Base-by-base conservation (phyloP, 2,113 vertebrate species). In the Myrmophylax atrothorax region DNA sequence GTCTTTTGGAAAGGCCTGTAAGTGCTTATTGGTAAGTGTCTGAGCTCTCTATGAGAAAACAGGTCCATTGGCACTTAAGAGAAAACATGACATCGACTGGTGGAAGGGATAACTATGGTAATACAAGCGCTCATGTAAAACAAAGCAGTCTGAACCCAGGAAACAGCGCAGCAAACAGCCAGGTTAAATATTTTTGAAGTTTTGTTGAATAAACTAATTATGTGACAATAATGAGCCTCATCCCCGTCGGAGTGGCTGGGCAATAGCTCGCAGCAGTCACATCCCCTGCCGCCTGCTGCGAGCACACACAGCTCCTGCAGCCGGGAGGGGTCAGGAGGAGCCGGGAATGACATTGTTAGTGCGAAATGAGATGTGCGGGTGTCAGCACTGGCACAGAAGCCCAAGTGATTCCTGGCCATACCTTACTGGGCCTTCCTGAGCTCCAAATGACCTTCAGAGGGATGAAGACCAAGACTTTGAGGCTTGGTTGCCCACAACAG, bases 141-240 rank as follows among this genome's bases (percentile, higher is more conserved):
- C 89, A 91, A 93, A 82, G 95, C 84, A 88, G 68, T 84, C 84
- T 82, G 81, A 94, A 60, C 73, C 63, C 82, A 84, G 90, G 92
- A 95, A 95, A 96, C 3, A 14, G 83, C 78, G 79, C 28, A 93
- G 89, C 73, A 85, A 95, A 93, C 23, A 66, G 42, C n/a, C 79
- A 87, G 82, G 85, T 83, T 80, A 80, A 92, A 58, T 50, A 86
- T 90, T 90, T 90, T 46, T 42, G 17, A 59, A 78, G 44, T 12
- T 90, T 60, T 40, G 24, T 72, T 68, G 42, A 84, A 56, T 44
- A 52, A 84, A 63, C 18, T 33, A 26, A 63, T 74, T n/a, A 59
- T 28, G 18, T 26, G 74, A 52, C n/a, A 50, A 4, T 35, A 26
- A 46, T 3, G 68, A 70, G 8, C 38, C 68, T 40, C 42, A 16